phyloP scores from a whole-genome alignment of 1,140 invertebrate species.

The Tetranychus cinnabarinus region DNA sequence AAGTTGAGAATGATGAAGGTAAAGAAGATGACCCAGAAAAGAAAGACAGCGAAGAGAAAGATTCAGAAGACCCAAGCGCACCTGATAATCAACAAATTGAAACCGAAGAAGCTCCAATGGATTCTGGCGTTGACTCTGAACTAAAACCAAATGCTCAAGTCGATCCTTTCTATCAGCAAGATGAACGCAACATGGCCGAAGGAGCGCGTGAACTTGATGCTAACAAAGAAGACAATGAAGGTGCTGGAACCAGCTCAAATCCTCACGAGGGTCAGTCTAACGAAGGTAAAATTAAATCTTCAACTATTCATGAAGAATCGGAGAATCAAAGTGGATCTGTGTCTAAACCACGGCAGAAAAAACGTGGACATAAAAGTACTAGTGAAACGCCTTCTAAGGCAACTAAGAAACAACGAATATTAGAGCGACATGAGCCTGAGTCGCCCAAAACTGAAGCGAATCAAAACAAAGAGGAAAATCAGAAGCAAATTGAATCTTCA shows the following conservation, averaged over 20 bases:
- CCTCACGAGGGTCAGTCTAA: not conserved
- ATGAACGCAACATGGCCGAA: constrained; percentile 8
- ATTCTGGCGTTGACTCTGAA: not conserved
- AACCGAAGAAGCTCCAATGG: not conserved
- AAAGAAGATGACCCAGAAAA: constrained; percentile 20
- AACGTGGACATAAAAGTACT: not conserved
- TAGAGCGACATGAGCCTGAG: constrained; percentile 20
- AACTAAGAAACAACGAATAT: constrained; percentile 18
- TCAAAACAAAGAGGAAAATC: constrained; percentile 20
- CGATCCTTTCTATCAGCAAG: constrained; percentile 1
- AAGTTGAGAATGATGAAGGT: constrained; percentile 13
- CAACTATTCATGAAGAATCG: not conserved
- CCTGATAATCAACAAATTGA: not conserved
- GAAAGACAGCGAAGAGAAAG: constrained; percentile 26
- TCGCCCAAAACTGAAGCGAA: constrained; percentile 20
- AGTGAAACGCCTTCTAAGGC: constrained; percentile 11
- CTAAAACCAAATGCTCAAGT: not conserved
- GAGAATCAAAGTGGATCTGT: not conserved
- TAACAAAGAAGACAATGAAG: constrained; percentile 9
- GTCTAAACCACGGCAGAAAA: not conserved
- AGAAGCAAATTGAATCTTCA: constrained; percentile 35
- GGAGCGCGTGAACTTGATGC: constrained; percentile 1
- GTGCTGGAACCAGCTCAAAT: not conserved
- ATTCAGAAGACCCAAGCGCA: constrained; percentile 8
- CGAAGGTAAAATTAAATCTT: not conserved